These are phyloP conservation scores for Acanthurus leucopareius DNA, from an alignment of 2,797 vertebrate species.

Conservation along the genomic window DNA sequence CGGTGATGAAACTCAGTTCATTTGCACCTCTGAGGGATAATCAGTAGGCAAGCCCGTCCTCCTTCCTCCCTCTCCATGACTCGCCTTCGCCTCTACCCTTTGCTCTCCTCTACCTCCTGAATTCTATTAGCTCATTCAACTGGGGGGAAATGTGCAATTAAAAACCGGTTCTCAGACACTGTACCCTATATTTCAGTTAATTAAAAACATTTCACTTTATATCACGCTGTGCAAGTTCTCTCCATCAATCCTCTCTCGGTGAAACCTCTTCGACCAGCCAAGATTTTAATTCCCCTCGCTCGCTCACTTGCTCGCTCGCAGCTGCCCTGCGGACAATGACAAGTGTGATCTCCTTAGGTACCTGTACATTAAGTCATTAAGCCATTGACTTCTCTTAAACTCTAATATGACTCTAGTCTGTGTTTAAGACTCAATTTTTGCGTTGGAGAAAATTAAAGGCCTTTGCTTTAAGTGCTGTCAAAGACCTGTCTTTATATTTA, in stretches of 20 bases:
- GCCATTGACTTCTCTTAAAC: constrained; percentile 52
- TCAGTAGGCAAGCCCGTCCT: constrained; percentile 54
- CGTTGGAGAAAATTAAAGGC: constrained; percentile 30
- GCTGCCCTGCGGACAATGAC: constrained; percentile 11
- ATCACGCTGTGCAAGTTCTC: constrained; percentile 37
- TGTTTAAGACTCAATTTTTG: constrained; percentile 34
- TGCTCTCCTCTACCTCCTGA: constrained; percentile 47
- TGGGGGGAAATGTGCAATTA: constrained; percentile 63
- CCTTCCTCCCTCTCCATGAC: constrained; percentile 45
- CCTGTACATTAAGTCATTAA: constrained; percentile 56
- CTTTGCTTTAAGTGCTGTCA: constrained; percentile 30
- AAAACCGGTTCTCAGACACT: constrained; percentile 53
- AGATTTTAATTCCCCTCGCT: constrained; percentile 41
- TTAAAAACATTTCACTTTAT: constrained; percentile 64
- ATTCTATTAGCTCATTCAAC: constrained; percentile 62
- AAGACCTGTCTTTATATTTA: constrained; percentile 31
- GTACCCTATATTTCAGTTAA: constrained; percentile 63
- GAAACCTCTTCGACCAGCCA: constrained; percentile 46
- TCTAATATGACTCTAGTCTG: constrained; percentile 6
- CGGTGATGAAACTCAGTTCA: constrained; percentile 66
- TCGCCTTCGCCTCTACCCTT: constrained; percentile 61
- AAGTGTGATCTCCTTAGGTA: constrained; percentile 36
- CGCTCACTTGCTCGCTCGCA: neutral
- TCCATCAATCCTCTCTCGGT: constrained; percentile 49
- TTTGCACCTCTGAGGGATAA: constrained; percentile 73